Evolutionary conservation across 2,113 vertebrate species (phyloP).

Genomic region (Prinia subflava): DNA sequence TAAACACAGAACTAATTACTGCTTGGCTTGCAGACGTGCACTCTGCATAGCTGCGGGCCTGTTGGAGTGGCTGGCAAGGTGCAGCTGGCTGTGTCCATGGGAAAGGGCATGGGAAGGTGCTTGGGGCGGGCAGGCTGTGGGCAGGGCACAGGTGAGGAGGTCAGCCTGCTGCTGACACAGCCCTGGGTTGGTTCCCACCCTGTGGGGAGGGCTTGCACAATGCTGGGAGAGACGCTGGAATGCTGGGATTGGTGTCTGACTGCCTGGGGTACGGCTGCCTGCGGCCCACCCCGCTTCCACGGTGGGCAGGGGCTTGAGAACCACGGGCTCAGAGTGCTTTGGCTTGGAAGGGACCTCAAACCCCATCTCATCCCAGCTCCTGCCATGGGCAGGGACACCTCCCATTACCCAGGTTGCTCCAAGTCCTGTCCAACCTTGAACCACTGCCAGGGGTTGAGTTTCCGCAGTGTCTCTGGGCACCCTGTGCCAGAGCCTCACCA

Average conservation of each 20-base stretch:
- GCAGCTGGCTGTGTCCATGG: not conserved
- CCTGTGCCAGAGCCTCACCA: not conserved
- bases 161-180: not conserved
- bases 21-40: not conserved
- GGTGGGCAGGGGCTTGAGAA: not conserved
- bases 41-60: not conserved
- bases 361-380: no score
- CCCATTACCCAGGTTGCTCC: not conserved
- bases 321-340: not conserved
- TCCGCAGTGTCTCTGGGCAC: not conserved
- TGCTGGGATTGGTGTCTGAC: not conserved
- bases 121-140: not conserved
- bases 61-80: not conserved
- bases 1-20: not conserved
- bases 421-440: not conserved
- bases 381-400: not conserved
- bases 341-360: not conserved
- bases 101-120: not conserved
- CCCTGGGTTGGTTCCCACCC: not conserved
- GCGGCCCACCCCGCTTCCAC: not conserved
- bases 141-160: not conserved
- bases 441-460: not conserved
- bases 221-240: fast-evolving
- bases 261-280: not conserved
- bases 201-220: not conserved